phyloP scores from a whole-genome alignment of 2,888 invertebrate genomes.

The Gandaritis pyraliata region DNA sequence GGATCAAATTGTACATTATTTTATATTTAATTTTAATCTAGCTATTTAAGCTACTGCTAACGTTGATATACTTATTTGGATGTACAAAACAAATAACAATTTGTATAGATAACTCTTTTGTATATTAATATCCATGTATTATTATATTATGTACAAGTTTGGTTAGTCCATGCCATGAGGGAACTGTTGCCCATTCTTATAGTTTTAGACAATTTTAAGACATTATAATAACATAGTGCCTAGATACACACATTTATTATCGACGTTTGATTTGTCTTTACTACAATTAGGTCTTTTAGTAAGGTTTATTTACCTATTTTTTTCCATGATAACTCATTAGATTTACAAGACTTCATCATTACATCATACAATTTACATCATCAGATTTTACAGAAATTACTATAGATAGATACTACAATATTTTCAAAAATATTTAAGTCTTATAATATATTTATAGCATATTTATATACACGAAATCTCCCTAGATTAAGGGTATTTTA shows the following conservation, averaged over 20 bases:
- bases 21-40: slow-evolving; percentile 11
- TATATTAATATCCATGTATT: slow-evolving; percentile 8
- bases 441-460: slow-evolving; percentile 57
- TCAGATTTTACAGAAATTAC: slow-evolving; percentile 52
- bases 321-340: neutral
- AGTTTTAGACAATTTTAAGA: slow-evolving; percentile 23
- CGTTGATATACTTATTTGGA: slow-evolving; percentile 22
- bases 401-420: slow-evolving; percentile 62
- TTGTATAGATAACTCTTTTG: slow-evolving; percentile 11
- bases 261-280: slow-evolving; percentile 1
- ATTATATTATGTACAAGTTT: slow-evolving; percentile 24
- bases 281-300: slow-evolving; percentile 13
- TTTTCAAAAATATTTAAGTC: slow-evolving; percentile 76
- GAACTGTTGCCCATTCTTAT: slow-evolving; percentile 28
- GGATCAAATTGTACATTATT: slow-evolving; percentile 25
- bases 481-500: slow-evolving; percentile 39
- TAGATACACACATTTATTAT: neutral
- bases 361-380: slow-evolving; percentile 24
- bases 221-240: slow-evolving; percentile 6
- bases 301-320: neutral
- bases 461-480: slow-evolving; percentile 45
- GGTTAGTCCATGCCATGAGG: slow-evolving; percentile 7
- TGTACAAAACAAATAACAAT: slow-evolving; percentile 19
- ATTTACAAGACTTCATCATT: slow-evolving; percentile 8
- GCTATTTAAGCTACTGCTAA: slow-evolving; percentile 18